A percentile compares a stretch with the other conserved stretches of the same genome.
Evolutionary conservation across 1,140 invertebrate species (phyloP).

Genomic region (Brachionus asplanchnoidis): DNA sequence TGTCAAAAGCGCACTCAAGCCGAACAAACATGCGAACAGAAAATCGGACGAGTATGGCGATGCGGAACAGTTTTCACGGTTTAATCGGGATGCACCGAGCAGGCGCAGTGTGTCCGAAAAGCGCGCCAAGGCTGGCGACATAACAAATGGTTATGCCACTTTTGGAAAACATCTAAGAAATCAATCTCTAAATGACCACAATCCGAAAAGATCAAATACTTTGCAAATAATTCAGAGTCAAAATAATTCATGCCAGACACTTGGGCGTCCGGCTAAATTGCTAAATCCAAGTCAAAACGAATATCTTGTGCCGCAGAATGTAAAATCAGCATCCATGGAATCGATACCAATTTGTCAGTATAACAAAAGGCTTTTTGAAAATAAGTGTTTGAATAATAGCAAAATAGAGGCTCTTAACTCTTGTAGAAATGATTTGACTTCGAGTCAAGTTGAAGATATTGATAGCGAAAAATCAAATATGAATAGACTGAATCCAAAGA

Average conservation of each 20-base stretch:
- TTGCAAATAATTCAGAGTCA: background rate
- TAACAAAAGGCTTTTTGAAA: background rate
- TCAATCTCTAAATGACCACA: background rate
- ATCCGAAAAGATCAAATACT: background rate
- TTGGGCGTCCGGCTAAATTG: background rate
- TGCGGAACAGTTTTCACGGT: background rate
- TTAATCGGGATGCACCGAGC: constrained; percentile 37
- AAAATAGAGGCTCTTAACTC: background rate
- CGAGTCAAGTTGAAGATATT: background rate
- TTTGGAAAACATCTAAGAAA: background rate
- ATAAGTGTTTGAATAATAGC: background rate
- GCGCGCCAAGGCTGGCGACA: background rate
- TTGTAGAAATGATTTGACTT: background rate
- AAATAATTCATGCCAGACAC: background rate
- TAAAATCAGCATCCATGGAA: constrained; percentile 1
- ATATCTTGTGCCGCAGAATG: background rate
- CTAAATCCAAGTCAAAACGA: background rate
- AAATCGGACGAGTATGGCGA: background rate
- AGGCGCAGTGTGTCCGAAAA: constrained; percentile 40
- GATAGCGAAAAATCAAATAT: background rate
- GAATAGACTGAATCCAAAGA: background rate
- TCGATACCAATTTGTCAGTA: background rate
- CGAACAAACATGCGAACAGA: background rate
- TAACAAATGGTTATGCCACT: background rate
- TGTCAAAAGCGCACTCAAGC: background rate